Base-by-base conservation (phyloP, 2,888 invertebrate species). In the Orgyia antiqua region DNA sequence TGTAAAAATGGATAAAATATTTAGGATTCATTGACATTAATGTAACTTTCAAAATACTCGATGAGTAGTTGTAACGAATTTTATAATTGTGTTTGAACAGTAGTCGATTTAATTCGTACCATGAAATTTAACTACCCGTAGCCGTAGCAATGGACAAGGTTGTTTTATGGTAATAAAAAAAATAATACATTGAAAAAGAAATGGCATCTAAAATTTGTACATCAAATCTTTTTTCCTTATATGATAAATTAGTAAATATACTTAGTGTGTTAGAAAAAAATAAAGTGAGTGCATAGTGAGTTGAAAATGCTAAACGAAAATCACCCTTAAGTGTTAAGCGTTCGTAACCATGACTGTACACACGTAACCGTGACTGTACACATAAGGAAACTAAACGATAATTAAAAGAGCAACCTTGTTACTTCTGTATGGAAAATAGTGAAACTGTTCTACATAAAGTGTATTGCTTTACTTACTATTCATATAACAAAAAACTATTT, bases 381-480 rank as follows among this genome's bases (percentile, higher is more conserved):
- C n/a, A 23, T 23, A 10, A 3, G 10, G 7, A 23, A 26, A 26
- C 13, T 26, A 26, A 15, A 26, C 9, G 13, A n/a, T 13, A 26
- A 26, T 15, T 15, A 26, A 7, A 9, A 15, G 2, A 10, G 4
- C 13, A 3, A 6, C 4, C 7, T 25, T 10, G 15, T 9, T 10
- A 15, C 2, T 9, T 25, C 6, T 21, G 20, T 10, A 8, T 24
- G 23, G 15, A 18, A 27, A 29, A 29, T 13, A 46, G 44, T 42
- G 47, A 52, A 56, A 51, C 46, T 42, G 44, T 36, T 45, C 44
- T 36, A 45, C 36, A 49, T 51, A 45, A 34, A 51, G 39, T 41
- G 41, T 42, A 46, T 46, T 56, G 37, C 46, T 51, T 46, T 42
- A 51, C 49, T 54, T 51, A 47, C 49, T 36, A 48, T 38, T 48